Base-by-base conservation (phyloP, 2,113 vertebrate species). In the Columbina picui region DNA sequence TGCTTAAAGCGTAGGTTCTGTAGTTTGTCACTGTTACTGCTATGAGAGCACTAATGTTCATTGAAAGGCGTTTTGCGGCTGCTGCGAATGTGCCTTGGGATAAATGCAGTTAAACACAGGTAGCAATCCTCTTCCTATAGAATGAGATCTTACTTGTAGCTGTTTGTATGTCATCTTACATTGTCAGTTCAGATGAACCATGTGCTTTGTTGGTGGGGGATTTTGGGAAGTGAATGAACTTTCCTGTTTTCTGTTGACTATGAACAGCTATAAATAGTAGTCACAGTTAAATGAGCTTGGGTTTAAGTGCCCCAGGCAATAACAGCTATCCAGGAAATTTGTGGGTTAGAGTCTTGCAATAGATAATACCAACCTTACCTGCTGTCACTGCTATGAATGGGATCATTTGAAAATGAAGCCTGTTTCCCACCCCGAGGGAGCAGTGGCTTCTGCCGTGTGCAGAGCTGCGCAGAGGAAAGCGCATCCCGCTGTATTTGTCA, bases 401-500 rank as follows among this genome's bases (percentile, higher is more conserved):
- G 14, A 32, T 43, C 14, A 4, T 10, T 11, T 32, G 45, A 34
- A 52, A 45, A 78, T n/a, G 15, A 60, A 49, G 59, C 32, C 30
- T 53, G 23, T 22, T 9, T 32, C 21, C 30, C 9, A 20, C 30
- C 15, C 5, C 1, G 5, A 38, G 36, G 60, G 34, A 74, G 36
- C 53, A 5, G 19, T 9, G 47, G 17, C 41, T 86, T 41, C 53
- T 68, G 26, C 61, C 4, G 1, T 2, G 3, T 10, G 14, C 19
- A 32, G 5, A 70, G 32, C 20, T 14, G 26, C 20, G 53, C 8
- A 3, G 49, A 43, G 14, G 23, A 17, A 67, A 34, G 36, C 6
- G 0, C 9, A 2, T 45, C 53, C 3, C 15, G 0, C n/a, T 12
- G 23, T 2, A 3, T 23, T 52, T 3, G 1, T n/a, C 30, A 52